These are phyloP conservation scores for Sclerurus mexicanus DNA, from an alignment of 2,113 vertebrate genomes.

Conservation along the genomic window DNA sequence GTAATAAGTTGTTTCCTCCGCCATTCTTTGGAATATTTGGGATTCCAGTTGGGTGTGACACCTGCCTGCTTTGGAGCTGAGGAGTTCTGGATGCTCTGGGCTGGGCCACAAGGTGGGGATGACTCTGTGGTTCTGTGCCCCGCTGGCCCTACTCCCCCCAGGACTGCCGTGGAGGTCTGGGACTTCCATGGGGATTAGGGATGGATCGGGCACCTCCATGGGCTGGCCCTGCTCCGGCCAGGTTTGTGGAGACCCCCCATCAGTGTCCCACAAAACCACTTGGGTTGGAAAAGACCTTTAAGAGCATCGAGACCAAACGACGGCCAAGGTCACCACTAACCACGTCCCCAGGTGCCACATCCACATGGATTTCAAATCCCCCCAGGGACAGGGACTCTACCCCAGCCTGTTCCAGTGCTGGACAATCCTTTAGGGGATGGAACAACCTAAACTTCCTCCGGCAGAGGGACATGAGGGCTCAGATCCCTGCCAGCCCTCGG, in stretches of 20 bases:
- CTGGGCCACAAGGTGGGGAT: background rate
- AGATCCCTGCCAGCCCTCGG: too few species aligned
- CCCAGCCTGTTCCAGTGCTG: background rate
- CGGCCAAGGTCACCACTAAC: background rate
- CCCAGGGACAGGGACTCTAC: background rate
- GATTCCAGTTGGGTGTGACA: background rate
- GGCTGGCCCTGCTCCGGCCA: background rate
- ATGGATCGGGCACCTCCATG: background rate
- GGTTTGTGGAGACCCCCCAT: background rate
- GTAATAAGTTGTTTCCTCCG: background rate
- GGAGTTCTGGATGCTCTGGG: background rate
- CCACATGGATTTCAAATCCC: background rate
- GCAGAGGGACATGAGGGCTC: background rate
- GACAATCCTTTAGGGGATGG: background rate
- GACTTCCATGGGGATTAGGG: background rate
- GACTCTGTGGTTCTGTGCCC: background rate
- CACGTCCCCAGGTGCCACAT: background rate
- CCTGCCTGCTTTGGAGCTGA: background rate
- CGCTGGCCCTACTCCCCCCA: background rate
- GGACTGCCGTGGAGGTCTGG: background rate
- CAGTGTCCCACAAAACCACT: background rate
- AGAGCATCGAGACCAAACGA: background rate
- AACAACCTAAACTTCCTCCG: background rate
- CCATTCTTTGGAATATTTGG: background rate
- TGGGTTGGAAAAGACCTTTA: background rate